A percentile compares a stretch with the other conserved stretches of the same genome.
Conservation (phyloP, 1,140 invertebrate species). For the Littorina saxatilis region DNA sequence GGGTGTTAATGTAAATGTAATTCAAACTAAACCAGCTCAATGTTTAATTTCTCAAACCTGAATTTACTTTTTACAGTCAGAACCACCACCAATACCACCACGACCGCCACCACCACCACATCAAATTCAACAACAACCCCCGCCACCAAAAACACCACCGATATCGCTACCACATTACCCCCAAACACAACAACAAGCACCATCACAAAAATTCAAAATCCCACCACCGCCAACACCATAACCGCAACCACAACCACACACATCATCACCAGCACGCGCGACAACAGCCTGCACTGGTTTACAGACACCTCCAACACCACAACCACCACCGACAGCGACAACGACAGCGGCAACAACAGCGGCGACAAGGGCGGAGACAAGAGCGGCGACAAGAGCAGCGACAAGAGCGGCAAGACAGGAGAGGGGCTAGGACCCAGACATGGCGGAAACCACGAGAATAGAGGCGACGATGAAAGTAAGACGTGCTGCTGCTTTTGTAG, state of each 20-base stretch:
- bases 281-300: not conserved
- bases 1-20: too few relatives aligned
- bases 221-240: too few relatives aligned
- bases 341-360: not conserved
- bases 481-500: too few relatives aligned
- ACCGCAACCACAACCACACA: not conserved
- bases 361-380: not conserved
- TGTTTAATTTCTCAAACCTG: too few relatives aligned
- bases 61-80: not conserved
- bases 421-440: too few relatives aligned
- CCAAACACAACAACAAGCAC: not conserved
- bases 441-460: too few relatives aligned
- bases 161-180: not conserved
- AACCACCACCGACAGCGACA: not conserved
- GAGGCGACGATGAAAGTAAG: too few relatives aligned
- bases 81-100: slow-evolving; percentile 4
- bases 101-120: slow-evolving; percentile 1
- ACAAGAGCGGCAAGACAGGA: too few relatives aligned
- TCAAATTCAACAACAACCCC: not conserved
- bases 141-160: not conserved
- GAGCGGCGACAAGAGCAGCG: too few relatives aligned
- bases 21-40: too few relatives aligned
- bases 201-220: not conserved
- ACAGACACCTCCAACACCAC: not conserved
- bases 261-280: not conserved